Percentiles rank a stretch among this genome's conserved stretches.
Evolutionary conservation across 2,113 vertebrate species (phyloP).

Genomic region (Pelecanoides urinatrix): DNA sequence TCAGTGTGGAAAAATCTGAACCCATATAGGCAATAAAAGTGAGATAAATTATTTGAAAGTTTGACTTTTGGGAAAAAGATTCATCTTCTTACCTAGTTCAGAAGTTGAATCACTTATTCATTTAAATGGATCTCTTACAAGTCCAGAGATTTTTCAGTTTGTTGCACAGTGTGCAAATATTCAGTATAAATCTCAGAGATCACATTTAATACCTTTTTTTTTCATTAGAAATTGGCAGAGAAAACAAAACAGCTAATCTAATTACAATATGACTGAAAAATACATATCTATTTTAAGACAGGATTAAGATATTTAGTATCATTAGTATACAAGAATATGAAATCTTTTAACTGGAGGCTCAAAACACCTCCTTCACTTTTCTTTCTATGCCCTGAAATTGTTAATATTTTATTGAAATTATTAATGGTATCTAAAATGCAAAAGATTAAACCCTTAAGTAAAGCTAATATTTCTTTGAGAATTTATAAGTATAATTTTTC

Average conservation of each 20-base stretch:
- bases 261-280: not conserved
- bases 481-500: not conserved
- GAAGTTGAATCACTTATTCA: not conserved
- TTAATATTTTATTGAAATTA: not conserved
- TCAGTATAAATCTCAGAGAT: not conserved
- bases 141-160: not conserved
- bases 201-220: not conserved
- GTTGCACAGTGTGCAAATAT: not conserved
- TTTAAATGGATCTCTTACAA: not conserved
- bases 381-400: not conserved
- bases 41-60: not conserved
- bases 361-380: not conserved
- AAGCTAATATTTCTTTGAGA: not conserved
- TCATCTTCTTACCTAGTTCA: not conserved
- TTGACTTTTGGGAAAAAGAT: not conserved
- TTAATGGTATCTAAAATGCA: not conserved
- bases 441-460: not conserved
- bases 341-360: not conserved
- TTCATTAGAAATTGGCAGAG: not conserved
- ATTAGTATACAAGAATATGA: not conserved
- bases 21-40: not conserved
- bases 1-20: not conserved
- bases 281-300: not conserved
- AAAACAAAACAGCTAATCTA: not conserved
- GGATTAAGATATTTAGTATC: not conserved